These are phyloP conservation scores for Entomobrya proxima DNA, from an alignment of 2,888 invertebrate genomes.

Conservation along the genomic window DNA sequence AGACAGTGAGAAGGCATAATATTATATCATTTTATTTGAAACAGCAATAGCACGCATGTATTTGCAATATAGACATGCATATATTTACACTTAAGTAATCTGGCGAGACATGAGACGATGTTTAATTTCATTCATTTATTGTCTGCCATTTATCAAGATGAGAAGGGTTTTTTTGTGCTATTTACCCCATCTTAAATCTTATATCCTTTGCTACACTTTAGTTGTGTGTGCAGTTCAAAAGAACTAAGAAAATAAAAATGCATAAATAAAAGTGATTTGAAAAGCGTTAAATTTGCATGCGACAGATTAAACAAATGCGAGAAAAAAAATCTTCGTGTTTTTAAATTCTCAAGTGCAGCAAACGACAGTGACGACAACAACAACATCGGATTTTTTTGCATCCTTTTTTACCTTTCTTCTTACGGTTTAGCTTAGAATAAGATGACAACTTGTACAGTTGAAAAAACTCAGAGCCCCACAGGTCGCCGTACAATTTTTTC, in stretches of 20 bases:
- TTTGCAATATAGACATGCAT: not conserved
- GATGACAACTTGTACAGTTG: not conserved
- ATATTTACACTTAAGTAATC: not conserved
- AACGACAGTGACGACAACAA: not conserved
- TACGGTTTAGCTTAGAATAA: not conserved
- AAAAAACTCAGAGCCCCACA: not conserved
- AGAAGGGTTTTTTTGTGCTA: not conserved
- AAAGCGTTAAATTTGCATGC: constrained; percentile 52
- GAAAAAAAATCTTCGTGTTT: not conserved
- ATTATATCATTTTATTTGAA: constrained; percentile 20
- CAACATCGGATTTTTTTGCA: no score
- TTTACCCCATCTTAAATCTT: not conserved
- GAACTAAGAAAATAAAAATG: constrained; percentile 15
- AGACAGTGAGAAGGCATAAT: not conserved
- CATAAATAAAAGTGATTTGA: constrained; percentile 62
- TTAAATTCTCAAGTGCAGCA: not conserved
- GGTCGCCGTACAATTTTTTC: not conserved
- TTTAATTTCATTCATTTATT: constrained; percentile 42
- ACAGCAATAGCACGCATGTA: not conserved
- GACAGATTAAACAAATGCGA: constrained; percentile 14
- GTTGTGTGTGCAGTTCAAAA: constrained; percentile 17
- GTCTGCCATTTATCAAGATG: constrained; percentile 21
- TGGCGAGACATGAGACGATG: constrained; percentile 15
- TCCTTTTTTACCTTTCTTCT: not conserved
- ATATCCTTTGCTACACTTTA: constrained; percentile 26